Evolutionary conservation across 2,888 invertebrate species (phyloP).

Genomic region (Drosophila nigritarsus): DNA sequence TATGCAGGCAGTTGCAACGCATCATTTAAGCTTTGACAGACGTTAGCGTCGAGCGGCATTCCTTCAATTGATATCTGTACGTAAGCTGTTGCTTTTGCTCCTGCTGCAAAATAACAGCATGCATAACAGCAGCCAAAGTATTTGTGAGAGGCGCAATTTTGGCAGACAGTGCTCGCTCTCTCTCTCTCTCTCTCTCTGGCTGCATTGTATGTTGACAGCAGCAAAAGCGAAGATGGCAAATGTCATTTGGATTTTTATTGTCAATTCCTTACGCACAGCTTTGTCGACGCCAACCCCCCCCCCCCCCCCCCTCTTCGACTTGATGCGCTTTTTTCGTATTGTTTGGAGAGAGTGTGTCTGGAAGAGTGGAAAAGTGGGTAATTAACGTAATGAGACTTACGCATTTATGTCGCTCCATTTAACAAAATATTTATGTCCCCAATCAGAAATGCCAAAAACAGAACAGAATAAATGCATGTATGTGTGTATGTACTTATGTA

Average conservation of each 20-base stretch:
- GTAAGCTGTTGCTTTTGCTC: slow-evolving; percentile 20
- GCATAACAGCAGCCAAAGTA: slow-evolving; percentile 9
- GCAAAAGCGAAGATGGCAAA: slow-evolving; percentile 16
- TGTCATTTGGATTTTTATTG: slow-evolving; percentile 31
- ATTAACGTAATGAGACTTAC: slow-evolving; percentile 12
- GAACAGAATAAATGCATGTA: background rate
- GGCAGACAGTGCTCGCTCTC: background rate
- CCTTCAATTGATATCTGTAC: slow-evolving; percentile 42
- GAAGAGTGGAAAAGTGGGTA: slow-evolving; percentile 2
- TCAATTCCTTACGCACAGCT: slow-evolving; percentile 31
- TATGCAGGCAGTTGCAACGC: slow-evolving; percentile 16
- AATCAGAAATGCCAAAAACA: background rate
- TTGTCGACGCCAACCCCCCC: background rate
- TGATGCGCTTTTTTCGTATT: slow-evolving; percentile 35
- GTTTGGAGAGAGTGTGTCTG: background rate
- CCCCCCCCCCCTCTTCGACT: background rate
- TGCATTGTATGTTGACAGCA: background rate
- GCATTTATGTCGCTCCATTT: background rate
- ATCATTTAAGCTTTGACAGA: slow-evolving; percentile 41
- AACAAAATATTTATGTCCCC: background rate
- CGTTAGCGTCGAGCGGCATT: slow-evolving; percentile 28
- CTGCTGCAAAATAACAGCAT: slow-evolving; percentile 12
- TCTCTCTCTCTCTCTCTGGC: background rate
- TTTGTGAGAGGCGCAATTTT: slow-evolving; percentile 1
- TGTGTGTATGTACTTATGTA: background rate